Base-by-base conservation (phyloP, 1,140 invertebrate species). In the Microvelia longipes region DNA sequence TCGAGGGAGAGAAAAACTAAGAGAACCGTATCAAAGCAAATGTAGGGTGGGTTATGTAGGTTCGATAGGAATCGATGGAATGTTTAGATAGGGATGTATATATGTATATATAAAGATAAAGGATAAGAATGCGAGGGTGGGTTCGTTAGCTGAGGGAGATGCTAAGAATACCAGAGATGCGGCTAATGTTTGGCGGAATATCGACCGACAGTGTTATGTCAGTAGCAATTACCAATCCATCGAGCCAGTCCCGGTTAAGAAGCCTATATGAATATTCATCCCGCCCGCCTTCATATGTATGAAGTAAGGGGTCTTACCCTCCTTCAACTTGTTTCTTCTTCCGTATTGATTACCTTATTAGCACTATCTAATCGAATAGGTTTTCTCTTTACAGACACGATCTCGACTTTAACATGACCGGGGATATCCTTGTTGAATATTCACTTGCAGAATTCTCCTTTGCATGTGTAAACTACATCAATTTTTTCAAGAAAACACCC, bases 221-320 rank as follows among this genome's bases (percentile, higher is more conserved):
- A 71, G 66, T 71, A 28, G 70, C 70, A 71, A 71, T 71, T 71
- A 71, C 70, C 70, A 71, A 71, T 71, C 70, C 70, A 71, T 71
- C 70, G 67, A 29, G 70, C 5, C 70, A 67, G 68, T 67, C 68
- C 62, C 68, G 68, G 70, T 67, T 71, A 71, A 71, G 70, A 71
- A 71, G 70, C 70, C 70, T 68, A 68, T 68, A 71, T 71, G 70
- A 71, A 71, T 71, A 71, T 71, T 71, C 70, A 71, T 71, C 66
- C 27, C 27, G 67, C 26, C 28, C 29, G 35, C n/a, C n/a, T 26
- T n/a, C 24, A 14, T n/a, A 27, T n/a, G 65, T 66, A 66, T n/a
- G 65, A n/a, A 24, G 24, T 2, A 24, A 27, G 63, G n/a, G 63
- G 63, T 5, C 63, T 24, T 65, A 2, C 26, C 63, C 63, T 27